Conservation (phyloP, 2,888 invertebrate species). For the Drosophila multiciliata region DNA sequence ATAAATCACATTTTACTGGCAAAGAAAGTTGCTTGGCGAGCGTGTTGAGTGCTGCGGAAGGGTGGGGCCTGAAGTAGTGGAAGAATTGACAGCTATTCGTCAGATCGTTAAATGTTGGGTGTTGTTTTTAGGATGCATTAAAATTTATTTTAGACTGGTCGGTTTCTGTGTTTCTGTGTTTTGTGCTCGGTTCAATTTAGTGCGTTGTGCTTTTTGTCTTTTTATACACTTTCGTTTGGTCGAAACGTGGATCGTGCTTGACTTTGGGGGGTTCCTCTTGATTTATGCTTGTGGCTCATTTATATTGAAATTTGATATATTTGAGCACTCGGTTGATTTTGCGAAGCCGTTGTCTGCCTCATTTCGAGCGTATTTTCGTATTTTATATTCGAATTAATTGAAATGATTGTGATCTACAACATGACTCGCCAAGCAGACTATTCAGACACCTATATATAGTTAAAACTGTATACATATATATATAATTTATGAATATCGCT, state of each 20-base stretch:
- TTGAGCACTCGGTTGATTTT: conserved; percentile 69
- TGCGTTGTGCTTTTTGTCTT: conserved; percentile 42
- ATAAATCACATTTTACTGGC: conserved; percentile 69
- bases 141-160: conserved; percentile 39
- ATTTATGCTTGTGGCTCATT: conserved; percentile 76
- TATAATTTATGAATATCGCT: conserved; percentile 68
- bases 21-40: conserved; percentile 47
- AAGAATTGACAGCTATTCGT: conserved; percentile 69
- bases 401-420: conserved; percentile 80
- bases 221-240: conserved; percentile 61
- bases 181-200: conserved; percentile 24
- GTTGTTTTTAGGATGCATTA: conserved; percentile 55
- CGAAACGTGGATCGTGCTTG: conserved; percentile 24
- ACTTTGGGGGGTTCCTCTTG: conserved; percentile 56
- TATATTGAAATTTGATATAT: conserved; percentile 80
- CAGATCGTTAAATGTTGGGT: conserved; percentile 65
- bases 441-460: conserved; percentile 21
- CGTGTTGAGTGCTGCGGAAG: neutral
- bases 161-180: conserved; percentile 13
- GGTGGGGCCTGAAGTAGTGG: neutral
- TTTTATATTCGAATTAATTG: conserved; percentile 79
- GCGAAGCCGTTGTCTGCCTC: conserved; percentile 66
- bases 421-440: conserved; percentile 50
- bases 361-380: conserved; percentile 56
- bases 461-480: conserved; percentile 6